These are phyloP conservation scores for Drosophila sp. DNA, from an alignment of 1,140 invertebrate genomes.

Conservation along the genomic window DNA sequence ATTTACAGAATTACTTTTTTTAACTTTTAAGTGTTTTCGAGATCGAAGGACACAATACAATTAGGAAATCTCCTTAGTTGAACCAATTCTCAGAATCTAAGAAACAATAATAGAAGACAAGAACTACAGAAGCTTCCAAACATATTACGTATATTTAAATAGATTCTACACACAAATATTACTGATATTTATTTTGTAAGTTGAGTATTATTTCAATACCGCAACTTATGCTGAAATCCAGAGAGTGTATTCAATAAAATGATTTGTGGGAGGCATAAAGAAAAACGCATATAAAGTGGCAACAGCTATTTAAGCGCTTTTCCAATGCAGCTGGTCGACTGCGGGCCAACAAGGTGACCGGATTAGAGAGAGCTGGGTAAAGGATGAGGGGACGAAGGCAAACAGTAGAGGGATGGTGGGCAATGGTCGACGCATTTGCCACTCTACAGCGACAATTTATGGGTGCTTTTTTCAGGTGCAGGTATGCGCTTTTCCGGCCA, in stretches of 20 bases:
- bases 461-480: slow-evolving; percentile 80
- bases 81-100: no score
- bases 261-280: slow-evolving; percentile 58
- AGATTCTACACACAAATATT: no score
- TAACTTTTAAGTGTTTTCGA: no score
- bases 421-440: slow-evolving; percentile 45
- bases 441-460: slow-evolving; percentile 80
- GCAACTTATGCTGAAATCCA: slow-evolving; percentile 10
- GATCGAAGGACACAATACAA: no score
- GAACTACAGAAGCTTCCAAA: no score
- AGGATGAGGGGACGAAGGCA: slow-evolving; percentile 13
- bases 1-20: no score
- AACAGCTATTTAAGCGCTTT: slow-evolving; percentile 66
- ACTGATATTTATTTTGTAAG: slow-evolving; percentile 7
- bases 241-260: slow-evolving; percentile 58
- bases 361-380: background rate
- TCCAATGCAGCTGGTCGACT: slow-evolving; percentile 63
- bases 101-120: no score
- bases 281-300: slow-evolving; percentile 71
- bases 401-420: slow-evolving; percentile 1
- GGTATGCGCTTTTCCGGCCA: slow-evolving; percentile 82
- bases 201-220: slow-evolving; percentile 43
- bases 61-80: no score
- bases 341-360: slow-evolving; percentile 24
- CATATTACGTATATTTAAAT: no score